A percentile compares a stretch with the other conserved stretches of the same genome.
Evolutionary conservation across 2,113 vertebrate genomes (phyloP).

Genomic region (Phocoena sinus): DNA sequence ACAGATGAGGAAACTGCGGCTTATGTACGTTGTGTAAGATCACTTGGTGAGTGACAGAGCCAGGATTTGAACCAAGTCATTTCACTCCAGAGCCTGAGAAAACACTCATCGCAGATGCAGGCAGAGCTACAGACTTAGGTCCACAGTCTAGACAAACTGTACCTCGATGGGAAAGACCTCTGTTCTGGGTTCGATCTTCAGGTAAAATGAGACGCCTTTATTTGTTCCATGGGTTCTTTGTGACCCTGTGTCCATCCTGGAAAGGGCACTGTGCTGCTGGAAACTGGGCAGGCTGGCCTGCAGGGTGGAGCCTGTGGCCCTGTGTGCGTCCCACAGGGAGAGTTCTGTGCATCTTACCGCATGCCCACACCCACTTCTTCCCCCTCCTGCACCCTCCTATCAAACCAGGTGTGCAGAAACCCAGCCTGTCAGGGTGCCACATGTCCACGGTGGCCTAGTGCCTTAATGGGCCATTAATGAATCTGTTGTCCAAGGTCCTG

Average conservation of each 20-base stretch:
- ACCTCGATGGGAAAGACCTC: neutral
- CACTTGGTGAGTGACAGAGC: neutral
- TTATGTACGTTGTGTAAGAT: neutral
- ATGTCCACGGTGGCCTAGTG: neutral
- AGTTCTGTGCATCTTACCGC: neutral
- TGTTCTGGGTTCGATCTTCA: neutral
- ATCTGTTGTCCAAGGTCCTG: neutral
- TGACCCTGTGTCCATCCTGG: neutral
- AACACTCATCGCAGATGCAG: neutral
- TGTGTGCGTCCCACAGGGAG: neutral
- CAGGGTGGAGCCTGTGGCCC: neutral
- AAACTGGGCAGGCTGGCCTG: neutral
- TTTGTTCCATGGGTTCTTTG: neutral
- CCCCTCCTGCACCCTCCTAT: neutral
- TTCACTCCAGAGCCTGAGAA: neutral
- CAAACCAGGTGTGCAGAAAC: neutral
- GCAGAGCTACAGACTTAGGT: neutral
- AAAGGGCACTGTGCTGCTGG: fast-evolving
- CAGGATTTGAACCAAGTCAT: neutral
- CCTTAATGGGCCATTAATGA: neutral
- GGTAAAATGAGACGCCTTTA: neutral
- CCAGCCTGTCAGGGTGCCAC: neutral
- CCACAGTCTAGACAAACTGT: no score
- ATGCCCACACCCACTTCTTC: fast-evolving
- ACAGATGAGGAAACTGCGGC: neutral